These are phyloP conservation scores for Callinectes sapidus DNA, from an alignment of 2,888 invertebrate species.

Conservation along the genomic window DNA sequence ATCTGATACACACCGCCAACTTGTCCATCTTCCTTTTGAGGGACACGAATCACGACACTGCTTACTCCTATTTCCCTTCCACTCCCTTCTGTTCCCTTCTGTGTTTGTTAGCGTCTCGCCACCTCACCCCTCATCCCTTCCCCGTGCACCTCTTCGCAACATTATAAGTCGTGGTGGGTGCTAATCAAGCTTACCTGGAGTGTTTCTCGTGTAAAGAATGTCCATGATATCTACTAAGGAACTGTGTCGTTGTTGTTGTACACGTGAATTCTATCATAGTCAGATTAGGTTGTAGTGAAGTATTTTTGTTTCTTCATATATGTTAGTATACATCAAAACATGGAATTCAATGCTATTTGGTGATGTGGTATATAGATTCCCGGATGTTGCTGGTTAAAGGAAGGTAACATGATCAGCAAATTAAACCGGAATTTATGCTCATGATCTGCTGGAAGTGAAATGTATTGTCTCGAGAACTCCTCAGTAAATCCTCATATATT, in stretches of 20 bases:
- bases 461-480: background rate
- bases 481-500: background rate
- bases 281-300: background rate
- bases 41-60: conserved; percentile 23
- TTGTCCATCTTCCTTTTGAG: conserved; percentile 33
- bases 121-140: background rate
- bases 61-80: background rate
- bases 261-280: background rate
- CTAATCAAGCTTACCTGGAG: background rate
- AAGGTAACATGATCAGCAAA: background rate
- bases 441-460: background rate
- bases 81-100: background rate
- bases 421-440: background rate
- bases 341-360: too few species aligned
- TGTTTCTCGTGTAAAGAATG: background rate
- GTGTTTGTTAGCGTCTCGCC: background rate
- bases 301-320: too few species aligned
- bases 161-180: background rate
- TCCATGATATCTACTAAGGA: background rate
- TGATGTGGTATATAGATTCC: background rate
- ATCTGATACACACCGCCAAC: conserved; percentile 21
- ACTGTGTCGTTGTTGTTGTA: background rate
- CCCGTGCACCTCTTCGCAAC: background rate
- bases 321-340: too few species aligned
- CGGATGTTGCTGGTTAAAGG: background rate